These are phyloP conservation scores for Macheiramphus alcinus DNA, from an alignment of 2,113 vertebrate species.

Conservation along the genomic window DNA sequence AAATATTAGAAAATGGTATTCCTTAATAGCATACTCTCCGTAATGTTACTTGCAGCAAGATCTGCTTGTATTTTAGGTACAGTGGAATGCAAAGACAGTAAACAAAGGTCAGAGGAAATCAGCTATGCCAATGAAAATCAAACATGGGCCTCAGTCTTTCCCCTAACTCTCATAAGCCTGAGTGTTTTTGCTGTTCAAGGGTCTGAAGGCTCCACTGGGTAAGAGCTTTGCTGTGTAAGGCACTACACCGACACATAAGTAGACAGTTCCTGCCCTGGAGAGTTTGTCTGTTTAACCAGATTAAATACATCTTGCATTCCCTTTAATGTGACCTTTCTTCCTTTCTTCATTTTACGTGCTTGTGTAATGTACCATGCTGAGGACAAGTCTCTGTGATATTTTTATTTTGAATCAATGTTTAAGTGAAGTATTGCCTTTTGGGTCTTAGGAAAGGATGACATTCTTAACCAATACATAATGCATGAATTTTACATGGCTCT, in stretches of 20 bases:
- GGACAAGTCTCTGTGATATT: background rate
- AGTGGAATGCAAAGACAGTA: background rate
- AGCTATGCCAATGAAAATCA: background rate
- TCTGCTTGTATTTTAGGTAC: background rate
- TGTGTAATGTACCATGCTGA: background rate
- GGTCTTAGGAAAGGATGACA: background rate
- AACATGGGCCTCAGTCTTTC: background rate
- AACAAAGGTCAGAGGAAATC: background rate
- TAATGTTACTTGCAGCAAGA: background rate
- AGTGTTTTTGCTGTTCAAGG: background rate
- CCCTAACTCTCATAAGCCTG: background rate
- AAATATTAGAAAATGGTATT: background rate
- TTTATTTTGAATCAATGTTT: conserved; percentile 24
- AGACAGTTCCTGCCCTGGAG: background rate
- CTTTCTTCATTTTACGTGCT: background rate
- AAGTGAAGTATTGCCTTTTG: background rate
- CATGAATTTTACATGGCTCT: background rate
- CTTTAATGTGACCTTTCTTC: conserved; percentile 20
- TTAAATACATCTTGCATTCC: background rate
- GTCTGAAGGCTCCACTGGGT: background rate
- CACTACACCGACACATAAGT: accelerated
- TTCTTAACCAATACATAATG: background rate
- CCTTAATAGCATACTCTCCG: background rate
- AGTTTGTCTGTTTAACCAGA: background rate
- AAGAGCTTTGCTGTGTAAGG: background rate